phyloP scores from a whole-genome alignment of 2,113 vertebrate genomes.

The Labrus mixtus region DNA sequence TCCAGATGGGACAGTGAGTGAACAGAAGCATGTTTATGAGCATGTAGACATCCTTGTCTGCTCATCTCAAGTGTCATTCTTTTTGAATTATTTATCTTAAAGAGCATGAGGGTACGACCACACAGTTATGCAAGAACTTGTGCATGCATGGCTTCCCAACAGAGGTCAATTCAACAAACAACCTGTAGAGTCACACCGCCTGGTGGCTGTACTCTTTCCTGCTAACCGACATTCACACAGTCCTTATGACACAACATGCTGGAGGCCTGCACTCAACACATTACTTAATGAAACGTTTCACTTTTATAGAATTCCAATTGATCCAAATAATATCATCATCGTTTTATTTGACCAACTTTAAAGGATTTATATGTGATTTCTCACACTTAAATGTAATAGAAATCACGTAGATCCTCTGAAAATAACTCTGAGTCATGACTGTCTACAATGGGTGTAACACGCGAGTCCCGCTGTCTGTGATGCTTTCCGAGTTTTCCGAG shows the following conservation, averaged over 20 bases:
- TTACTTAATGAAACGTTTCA: neutral
- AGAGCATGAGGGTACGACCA: neutral
- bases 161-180: slow-evolving; percentile 16
- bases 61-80: slow-evolving; percentile 25
- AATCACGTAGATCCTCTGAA: too few relatives aligned
- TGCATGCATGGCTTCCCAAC: slow-evolving; percentile 5
- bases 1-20: slow-evolving; percentile 14
- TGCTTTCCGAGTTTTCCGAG: too few relatives aligned
- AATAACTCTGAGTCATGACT: too few relatives aligned
- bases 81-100: slow-evolving; percentile 42
- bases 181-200: slow-evolving; percentile 19
- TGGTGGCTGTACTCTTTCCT: slow-evolving; percentile 39
- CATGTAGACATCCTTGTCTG: slow-evolving; percentile 15
- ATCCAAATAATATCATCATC: too few relatives aligned
- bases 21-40: neutral
- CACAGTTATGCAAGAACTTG: slow-evolving; percentile 23
- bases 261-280: neutral
- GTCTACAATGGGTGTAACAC: too few relatives aligned
- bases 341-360: too few relatives aligned
- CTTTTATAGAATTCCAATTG: neutral
- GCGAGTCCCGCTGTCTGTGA: too few relatives aligned
- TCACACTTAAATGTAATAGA: too few relatives aligned
- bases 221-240: slow-evolving; percentile 23
- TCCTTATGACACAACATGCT: neutral
- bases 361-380: too few relatives aligned